A percentile compares a stretch with the other conserved stretches of the same genome.
Conservation (phyloP, 2,888 invertebrate genomes). For the Pogonocherus hispidulus region DNA sequence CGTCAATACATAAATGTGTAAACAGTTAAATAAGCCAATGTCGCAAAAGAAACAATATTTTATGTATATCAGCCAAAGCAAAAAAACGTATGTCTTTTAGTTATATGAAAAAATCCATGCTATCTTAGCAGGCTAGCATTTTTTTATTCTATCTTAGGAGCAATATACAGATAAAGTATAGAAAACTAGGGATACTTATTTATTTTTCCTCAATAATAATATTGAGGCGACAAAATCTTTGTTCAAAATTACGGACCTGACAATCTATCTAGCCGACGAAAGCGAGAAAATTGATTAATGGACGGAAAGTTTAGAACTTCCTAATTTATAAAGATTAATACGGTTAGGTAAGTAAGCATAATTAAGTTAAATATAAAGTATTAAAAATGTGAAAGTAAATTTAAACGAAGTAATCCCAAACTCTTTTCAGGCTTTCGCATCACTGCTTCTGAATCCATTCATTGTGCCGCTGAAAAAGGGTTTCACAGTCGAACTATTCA, state of each 20-base stretch:
- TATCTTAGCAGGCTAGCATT: no score
- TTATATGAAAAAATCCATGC: no score
- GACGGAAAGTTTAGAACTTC: not conserved
- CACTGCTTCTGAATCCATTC: not conserved
- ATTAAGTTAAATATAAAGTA: constrained; percentile 14
- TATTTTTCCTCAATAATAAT: no score
- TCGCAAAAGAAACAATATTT: no score
- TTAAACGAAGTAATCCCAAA: not conserved
- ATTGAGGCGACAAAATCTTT: no score
- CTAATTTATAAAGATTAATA: constrained; percentile 12
- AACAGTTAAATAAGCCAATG: no score
- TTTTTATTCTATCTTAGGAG: no score
- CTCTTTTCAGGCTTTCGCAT: not conserved
- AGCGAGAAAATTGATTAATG: constrained; percentile 1
- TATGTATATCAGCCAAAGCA: no score
- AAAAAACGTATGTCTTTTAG: no score
- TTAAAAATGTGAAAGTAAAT: constrained; percentile 9
- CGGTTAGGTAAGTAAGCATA: constrained; percentile 13
- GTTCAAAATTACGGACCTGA: not conserved
- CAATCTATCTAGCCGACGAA: not conserved
- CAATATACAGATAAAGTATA: no score
- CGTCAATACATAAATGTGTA: no score
- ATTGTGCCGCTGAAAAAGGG: constrained; percentile 28
- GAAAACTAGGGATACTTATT: no score
- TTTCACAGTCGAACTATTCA: constrained; percentile 35